Base-by-base conservation (phyloP, 92 coral and sea anemone species). In the Palythoa grandiflora region DNA sequence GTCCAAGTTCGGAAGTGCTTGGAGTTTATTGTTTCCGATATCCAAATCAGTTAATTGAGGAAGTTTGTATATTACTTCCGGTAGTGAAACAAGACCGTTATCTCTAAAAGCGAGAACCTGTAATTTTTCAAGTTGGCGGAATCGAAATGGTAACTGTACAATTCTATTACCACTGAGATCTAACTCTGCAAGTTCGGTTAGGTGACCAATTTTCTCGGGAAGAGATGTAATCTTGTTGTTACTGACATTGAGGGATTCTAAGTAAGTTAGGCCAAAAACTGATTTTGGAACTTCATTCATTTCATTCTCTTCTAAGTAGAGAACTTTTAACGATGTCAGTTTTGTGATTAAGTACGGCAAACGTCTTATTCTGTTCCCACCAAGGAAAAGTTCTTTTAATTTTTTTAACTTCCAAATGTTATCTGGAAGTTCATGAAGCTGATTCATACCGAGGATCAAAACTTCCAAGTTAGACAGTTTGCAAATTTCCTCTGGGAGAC, bases 1-100 rank as follows among this genome's bases (percentile, higher is more conserved):
- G 44, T 87, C 61, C 15, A 87, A 76, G 76, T 91, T 95, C 48
- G 96, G 96, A 78, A 93, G 91, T 17, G 11, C 87, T 4, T 61
- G 59, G 20, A 95, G 90, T 39, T 77, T 88, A 81, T 95, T 95
- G 37, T 89, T 85, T 40, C 94, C 88, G 36, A 95, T 54, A 79
- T 93, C 96, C 13, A 95, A 94, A 3, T 77, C 54, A 54, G 61
- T 83, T 9, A 95, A 91, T 38, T 21, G 74, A 20, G 98, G 93
- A 50, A 95, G 87, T 19, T 90, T 91, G 71, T 96, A 95, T 59
- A 95, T 87, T 3, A 79, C 94, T 68, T 95, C 98, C 39, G 98
- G 98, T 68, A 95, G 80, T 8, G 71, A 59, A 15, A 88, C 53
- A 16, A 93, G 17, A 13, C 89, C 86, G 73, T 95, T 95, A 13